A percentile compares a stretch with the other conserved stretches of the same genome.
phyloP scores from a whole-genome alignment of 92 coral and sea anemone species.

The Montipora capitata region DNA sequence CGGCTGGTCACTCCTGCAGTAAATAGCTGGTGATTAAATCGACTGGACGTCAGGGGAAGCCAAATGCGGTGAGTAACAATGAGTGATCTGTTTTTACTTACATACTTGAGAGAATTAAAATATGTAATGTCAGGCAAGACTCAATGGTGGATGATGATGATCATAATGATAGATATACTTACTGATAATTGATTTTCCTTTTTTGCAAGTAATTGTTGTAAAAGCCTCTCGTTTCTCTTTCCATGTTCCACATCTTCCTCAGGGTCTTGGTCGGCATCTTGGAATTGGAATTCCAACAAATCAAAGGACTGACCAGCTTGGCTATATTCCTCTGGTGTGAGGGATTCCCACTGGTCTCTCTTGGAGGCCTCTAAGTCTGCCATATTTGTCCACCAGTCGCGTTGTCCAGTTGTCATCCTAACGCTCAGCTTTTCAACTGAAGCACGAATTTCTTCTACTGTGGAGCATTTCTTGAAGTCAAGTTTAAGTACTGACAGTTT shows the following conservation, averaged over 20 bases:
- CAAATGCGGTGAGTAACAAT: no score
- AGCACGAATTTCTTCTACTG: constrained; percentile 8
- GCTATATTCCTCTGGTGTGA: constrained; percentile 24
- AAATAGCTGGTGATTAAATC: no score
- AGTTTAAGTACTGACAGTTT: constrained; percentile 37
- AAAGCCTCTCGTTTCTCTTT: constrained; percentile 13
- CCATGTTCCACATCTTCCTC: not conserved
- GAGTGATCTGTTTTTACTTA: no score
- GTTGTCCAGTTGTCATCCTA: constrained; percentile 37
- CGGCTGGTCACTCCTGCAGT: no score
- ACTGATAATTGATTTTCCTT: constrained; percentile 32
- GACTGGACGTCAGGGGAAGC: no score
- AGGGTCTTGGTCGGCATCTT: constrained; percentile 6
- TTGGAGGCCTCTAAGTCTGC: constrained; percentile 15
- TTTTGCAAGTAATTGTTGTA: constrained; percentile 8
- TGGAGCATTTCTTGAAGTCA: constrained; percentile 53
- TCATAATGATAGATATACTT: not conserved
- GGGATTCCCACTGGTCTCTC: constrained; percentile 14
- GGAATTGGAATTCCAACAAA: constrained; percentile 1
- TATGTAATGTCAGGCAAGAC: no score
- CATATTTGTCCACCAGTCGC: constrained; percentile 22
- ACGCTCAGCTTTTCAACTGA: constrained; percentile 26
- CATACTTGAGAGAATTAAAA: no score
- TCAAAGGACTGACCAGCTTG: constrained; percentile 38
- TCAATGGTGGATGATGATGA: no score